Evolutionary conservation across 1,140 invertebrate genomes (phyloP).

Genomic region (Papilio polytes): DNA sequence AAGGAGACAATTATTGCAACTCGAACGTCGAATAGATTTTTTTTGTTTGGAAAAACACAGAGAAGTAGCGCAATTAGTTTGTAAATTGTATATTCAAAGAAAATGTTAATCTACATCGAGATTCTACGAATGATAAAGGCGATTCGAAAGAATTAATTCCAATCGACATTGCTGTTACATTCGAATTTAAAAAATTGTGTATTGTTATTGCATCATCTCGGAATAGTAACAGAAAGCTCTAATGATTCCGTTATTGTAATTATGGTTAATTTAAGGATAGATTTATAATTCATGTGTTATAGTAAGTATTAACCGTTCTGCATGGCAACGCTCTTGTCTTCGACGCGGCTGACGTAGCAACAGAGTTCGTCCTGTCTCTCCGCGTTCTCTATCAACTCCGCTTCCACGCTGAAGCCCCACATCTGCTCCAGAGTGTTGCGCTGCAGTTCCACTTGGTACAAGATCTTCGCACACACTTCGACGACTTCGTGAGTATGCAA

Average conservation of each 20-base stretch:
- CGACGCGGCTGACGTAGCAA: conserved; percentile 97
- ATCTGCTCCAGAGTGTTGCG: conserved; percentile 95
- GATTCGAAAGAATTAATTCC: background rate
- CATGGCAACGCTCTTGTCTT: conserved; percentile 97
- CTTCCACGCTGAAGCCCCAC: conserved; percentile 99
- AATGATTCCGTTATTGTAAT: no score
- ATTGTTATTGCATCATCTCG: background rate
- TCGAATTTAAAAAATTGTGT: background rate
- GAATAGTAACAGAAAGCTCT: no score
- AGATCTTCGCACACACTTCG: conserved; percentile 97
- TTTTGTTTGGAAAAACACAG: conserved; percentile 45
- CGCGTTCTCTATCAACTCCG: conserved; percentile 97
- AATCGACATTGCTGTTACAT: background rate
- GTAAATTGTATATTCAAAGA: conserved; percentile 11
- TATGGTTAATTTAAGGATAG: no score
- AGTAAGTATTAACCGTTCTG: conserved; percentile 90
- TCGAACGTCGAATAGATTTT: conserved; percentile 49
- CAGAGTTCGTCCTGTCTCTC: conserved; percentile 98
- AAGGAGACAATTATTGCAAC: conserved; percentile 55
- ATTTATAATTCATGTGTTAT: background rate
- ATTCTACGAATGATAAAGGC: background rate
- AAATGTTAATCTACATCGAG: background rate
- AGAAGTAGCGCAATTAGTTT: conserved; percentile 29
- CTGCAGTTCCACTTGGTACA: conserved; percentile 98
- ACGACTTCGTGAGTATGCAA: conserved; percentile 97